Base-by-base conservation (phyloP, 1,140 invertebrate genomes). In the Bombus soroeensis region DNA sequence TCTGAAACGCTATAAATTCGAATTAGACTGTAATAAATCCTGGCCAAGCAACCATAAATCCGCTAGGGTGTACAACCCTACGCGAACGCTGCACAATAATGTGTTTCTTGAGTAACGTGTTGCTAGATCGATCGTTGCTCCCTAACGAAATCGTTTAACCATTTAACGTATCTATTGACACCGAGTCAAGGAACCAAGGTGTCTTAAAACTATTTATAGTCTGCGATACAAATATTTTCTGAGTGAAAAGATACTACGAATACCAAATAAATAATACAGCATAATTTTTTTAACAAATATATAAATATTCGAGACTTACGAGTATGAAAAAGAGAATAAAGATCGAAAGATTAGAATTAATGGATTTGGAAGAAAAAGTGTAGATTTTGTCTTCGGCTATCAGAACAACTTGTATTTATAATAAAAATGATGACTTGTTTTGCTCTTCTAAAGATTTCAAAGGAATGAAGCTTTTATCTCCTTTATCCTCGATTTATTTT, bases 21-120 rank as follows among this genome's bases (percentile, higher is more conserved):
- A 80, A 80, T 80, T 32, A 37, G 13, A 3, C 12, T 28, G 9
- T 25, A n/a, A 80, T 80, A 80, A 80, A 80, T 80, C 41, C 13
- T 25, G 22, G 3, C 32, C 22, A 2, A 70, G 41, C 41, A 53
- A 70, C 43, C 32, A 80, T 80, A 70, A 68, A 80, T 80, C 41
- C 64, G 25, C 12, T 22, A 68, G 18, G 3, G 34, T 2, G 12
- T 5, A 8, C 43, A n/a, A 5, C 32, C 13, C 6, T 10, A 53
- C 32, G 32, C 18, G 32, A 34, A 68, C 62, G 12, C 25, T 13
- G 4, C 37, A 53, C 22, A 22, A 34, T 43, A 32, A 12, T 34
- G 13, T 80, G 22, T 37, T 47, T 22, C 77, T 70, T 37, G 41
- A 80, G 8, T 34, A 53, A 80, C 64, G 64, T 22, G 25, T 53